Evolutionary conservation across 1,140 invertebrate species (phyloP), one percentile per base, ranked within the genome.

Genomic region (Leptopilina clavipes): DNA sequence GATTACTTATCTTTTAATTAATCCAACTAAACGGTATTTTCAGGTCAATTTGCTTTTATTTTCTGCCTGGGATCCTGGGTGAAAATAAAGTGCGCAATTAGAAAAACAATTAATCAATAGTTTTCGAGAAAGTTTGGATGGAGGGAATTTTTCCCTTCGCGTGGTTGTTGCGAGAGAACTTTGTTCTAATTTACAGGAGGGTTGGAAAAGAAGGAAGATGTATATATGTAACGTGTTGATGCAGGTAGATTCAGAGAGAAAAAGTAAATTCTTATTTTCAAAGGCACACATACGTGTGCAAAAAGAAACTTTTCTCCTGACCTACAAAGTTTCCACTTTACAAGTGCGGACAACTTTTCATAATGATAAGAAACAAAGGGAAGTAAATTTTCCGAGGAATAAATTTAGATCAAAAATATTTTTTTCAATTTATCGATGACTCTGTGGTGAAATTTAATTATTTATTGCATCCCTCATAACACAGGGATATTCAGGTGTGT

Each of bases 21-120:
- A n/a, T n/a, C n/a, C n/a, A n/a, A n/a, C n/a, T n/a, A n/a, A n/a
- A n/a, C n/a, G n/a, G 43, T 44, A 44, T 44, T 44, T 44, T 12
- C n/a, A 5, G 14, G 12, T 14, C 14, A 14, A 48, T n/a, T n/a
- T n/a, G n/a, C n/a, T 48, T 48, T 48, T 14, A 14, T 48, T 48
- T 48, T 48, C 11, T 1, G 1, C 25, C 6, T 31, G 1, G 2
- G 25, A 31, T 3, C 1, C n/a, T n/a, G 14, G 12, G 12, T 5
- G 12, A 48, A 48, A 12, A 48, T 14, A 48, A n/a, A 48, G 5
- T 44, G 2, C 43, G 43, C 9, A 44, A 9, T 44, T 44, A 48
- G 12, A 48, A 48, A 48, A 48, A 48, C 45, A 48, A 48, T 48
- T 48, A 48, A 48, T 48, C 45, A 48, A 48, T 48, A 48, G 45